A percentile compares a stretch with the other conserved stretches of the same genome.
These are phyloP conservation scores for Sweltsa coloradensis DNA, from an alignment of 1,140 invertebrate species.

Conservation along the genomic window DNA sequence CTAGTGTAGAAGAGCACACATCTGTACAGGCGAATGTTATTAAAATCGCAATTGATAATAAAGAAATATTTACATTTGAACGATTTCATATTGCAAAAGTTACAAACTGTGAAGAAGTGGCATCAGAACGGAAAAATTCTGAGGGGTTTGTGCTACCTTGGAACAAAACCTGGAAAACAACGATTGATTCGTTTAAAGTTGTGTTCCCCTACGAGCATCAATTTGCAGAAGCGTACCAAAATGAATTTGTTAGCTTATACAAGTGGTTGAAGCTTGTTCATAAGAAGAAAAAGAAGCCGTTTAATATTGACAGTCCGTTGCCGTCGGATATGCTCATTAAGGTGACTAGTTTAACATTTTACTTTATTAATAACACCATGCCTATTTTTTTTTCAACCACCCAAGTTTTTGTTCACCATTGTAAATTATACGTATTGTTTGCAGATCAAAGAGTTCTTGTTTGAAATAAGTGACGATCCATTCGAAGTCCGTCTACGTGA, in stretches of 20 bases:
- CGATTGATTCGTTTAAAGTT: conserved; percentile 55
- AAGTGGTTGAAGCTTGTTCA: conserved; percentile 89
- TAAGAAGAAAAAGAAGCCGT: conserved; percentile 52
- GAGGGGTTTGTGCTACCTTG: conserved; percentile 53
- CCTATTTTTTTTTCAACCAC: not conserved
- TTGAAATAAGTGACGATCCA: conserved; percentile 94
- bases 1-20: conserved; percentile 11
- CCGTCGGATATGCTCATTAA: conserved; percentile 82
- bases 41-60: conserved; percentile 53
- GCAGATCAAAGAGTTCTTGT: conserved; percentile 64
- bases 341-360: conserved; percentile 34
- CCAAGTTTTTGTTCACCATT: not conserved
- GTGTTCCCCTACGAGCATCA: conserved; percentile 87
- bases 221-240: conserved; percentile 85
- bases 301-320: conserved; percentile 49
- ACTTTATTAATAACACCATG: not conserved
- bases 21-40: conserved; percentile 11
- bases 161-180: conserved; percentile 60
- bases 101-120: conserved; percentile 44
- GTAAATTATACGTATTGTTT: conserved; percentile 11
- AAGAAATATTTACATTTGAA: conserved; percentile 61
- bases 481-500: conserved; percentile 94
- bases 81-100: conserved; percentile 47
- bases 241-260: conserved; percentile 77
- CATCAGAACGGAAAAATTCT: conserved; percentile 53